These are phyloP conservation scores for Neuroscelio doddi DNA, from an alignment of 2,888 invertebrate species.

Conservation along the genomic window DNA sequence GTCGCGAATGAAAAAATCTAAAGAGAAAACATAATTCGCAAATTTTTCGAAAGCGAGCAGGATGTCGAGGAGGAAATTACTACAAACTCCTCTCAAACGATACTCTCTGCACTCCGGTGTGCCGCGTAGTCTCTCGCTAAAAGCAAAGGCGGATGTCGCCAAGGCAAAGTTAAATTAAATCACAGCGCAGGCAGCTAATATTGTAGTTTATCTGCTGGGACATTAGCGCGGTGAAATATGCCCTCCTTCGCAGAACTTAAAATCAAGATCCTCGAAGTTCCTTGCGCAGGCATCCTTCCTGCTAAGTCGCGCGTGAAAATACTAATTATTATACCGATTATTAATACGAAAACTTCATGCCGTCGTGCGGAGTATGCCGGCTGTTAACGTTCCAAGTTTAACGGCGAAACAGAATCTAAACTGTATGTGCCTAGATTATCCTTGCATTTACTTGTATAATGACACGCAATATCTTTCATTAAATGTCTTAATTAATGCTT, in stretches of 20 bases:
- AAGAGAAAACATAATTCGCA: not conserved
- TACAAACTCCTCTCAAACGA: conserved; percentile 8
- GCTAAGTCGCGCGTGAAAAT: conserved; percentile 72
- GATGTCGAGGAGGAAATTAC: conserved; percentile 11
- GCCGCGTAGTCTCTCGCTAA: conserved; percentile 39
- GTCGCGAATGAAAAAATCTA: not conserved
- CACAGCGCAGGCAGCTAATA: conserved; percentile 69
- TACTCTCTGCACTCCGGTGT: conserved; percentile 11
- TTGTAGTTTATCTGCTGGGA: conserved; percentile 71
- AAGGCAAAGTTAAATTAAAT: conserved; percentile 72
- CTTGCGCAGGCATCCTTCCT: conserved; percentile 64
- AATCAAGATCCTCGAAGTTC: conserved; percentile 68
- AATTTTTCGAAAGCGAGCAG: not conserved
- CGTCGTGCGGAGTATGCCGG: conserved; percentile 39
- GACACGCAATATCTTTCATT: conserved; percentile 25
- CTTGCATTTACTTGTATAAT: conserved; percentile 32
- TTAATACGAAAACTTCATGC: conserved; percentile 70
- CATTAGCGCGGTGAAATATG: conserved; percentile 72
- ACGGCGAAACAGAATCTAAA: conserved; percentile 32
- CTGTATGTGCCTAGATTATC: conserved; percentile 37
- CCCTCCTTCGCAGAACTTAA: conserved; percentile 67
- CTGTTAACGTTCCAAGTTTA: conserved; percentile 47
- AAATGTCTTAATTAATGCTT: not conserved
- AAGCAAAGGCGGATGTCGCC: conserved; percentile 67
- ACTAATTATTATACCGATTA: conserved; percentile 72